Percentiles rank a stretch among this genome's conserved stretches.
Conservation (phyloP, 2,797 vertebrate genomes). For the Thunnus albacares region DNA sequence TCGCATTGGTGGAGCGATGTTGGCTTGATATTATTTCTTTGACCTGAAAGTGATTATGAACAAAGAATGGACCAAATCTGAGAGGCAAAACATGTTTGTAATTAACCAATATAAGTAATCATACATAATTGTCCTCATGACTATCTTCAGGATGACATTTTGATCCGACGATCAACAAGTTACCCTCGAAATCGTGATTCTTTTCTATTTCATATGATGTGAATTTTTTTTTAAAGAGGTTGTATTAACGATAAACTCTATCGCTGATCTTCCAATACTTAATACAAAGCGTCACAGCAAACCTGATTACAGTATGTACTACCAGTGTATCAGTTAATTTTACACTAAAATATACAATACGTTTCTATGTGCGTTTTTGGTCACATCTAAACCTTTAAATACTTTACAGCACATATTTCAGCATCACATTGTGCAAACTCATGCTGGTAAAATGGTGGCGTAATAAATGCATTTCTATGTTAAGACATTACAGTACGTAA, state of each 20-base stretch:
- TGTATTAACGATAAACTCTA: neutral
- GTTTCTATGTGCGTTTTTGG: neutral
- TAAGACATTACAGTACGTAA: neutral
- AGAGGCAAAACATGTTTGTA: neutral
- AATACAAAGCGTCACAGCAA: neutral
- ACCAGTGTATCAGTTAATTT: neutral
- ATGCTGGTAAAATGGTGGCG: neutral
- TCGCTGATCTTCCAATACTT: neutral
- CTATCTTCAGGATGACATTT: neutral
- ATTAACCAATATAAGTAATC: neutral
- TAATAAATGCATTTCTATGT: neutral
- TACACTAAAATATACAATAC: too few species aligned
- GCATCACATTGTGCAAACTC: neutral
- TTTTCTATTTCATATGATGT: neutral
- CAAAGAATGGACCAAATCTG: neutral
- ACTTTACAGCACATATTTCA: neutral
- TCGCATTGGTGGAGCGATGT: neutral
- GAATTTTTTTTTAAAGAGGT: fast-evolving
- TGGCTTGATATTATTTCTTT: neutral
- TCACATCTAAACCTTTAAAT: neutral
- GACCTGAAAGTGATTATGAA: neutral
- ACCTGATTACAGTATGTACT: neutral
- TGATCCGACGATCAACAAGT: neutral
- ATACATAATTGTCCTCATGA: neutral
- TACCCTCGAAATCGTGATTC: neutral